Base-by-base conservation (phyloP, 2,888 invertebrate genomes). In the Tenthredo livida region DNA sequence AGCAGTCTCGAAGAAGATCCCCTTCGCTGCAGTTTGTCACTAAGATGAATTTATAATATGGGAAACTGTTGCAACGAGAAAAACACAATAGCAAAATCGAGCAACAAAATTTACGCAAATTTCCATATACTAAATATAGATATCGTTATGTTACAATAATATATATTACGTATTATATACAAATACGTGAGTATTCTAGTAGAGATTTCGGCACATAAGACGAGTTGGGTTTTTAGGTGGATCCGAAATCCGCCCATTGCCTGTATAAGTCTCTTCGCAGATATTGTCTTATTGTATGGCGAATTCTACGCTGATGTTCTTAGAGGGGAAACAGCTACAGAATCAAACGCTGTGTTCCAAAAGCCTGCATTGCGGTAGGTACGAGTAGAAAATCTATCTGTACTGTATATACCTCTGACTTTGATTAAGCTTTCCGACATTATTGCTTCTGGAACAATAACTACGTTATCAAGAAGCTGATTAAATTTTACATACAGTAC, bases 191-290 rank as follows among this genome's bases (percentile, higher is more conserved):
- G 50, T 75, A 50, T 50, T 17, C 17, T 29, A 15, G 29, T 12
- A 75, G 0, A 33, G 15, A 50, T 50, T 54, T 50, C n/a, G 73
- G 12, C 12, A 12, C 40, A 21, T 40, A 10, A 21, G n/a, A 17
- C 10, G 29, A 67, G 25, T 17, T n/a, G 50, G 33, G 47, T 50
- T 67, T 83, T 83, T 58, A 70, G 43, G 7, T 40, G 65, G n/a
- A 61, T n/a, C 40, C 21, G 40, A 65, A 54, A 65, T 65, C 80
- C 80, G 65, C 80, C 37, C 80, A 43, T 80, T 80, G 65, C 80
- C 40, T 61, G 80, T 80, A 80, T 80, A 43, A 37, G 61, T 21
- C 21, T 80, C 65, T 80, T 80, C n/a, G 40, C 29, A 33, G 77
- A 77, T 77, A 77, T 54, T 54, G 29, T 77, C 77, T 47, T 33